Base-by-base conservation (phyloP, 92 coral and sea anemone genomes). In the Umimayanthus chanpuru region DNA sequence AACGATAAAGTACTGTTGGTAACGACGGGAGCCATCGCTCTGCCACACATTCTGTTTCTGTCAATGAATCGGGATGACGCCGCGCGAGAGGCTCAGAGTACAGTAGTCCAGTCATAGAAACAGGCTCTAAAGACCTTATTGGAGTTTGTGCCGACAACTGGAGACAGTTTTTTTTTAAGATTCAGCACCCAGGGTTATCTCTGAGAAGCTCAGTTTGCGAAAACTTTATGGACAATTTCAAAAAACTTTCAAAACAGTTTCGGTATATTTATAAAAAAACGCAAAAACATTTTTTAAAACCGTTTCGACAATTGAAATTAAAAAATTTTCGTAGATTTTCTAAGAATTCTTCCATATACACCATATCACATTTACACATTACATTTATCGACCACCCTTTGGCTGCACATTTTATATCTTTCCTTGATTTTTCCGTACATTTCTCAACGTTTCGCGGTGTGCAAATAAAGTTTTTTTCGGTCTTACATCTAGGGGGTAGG, bases 141-240 rank as follows among this genome's bases (percentile, higher is more conserved):
- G 80, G 89, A 64, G 39, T 53, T 91, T 96, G 98, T 96, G 98
- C 97, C 98, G 96, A 96, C 95, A 93, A 82, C 98, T 96, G 98
- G 98, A 92, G 82, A 96, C 95, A 96, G 85, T n/a, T n/a, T 18
- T 74, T 84, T 82, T 75, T 7, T 11, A 5, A 49, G 5, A 14
- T 85, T 29, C 29, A 53, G 58, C 58, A 53, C 58, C 88, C 76
- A 64, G 32, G 58, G 74, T 47, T 85, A 77, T 26, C 40, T 2
- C 4, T 71, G n/a, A 32, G 36, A 32, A 32, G 36, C 36, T 32
- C 36, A 32, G 36, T 32, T 32, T 32, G 36, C 36, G 36, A 32
- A 66, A 28, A 66, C 20, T 20, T 66, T n/a, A 5, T 3, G 3
- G 72, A 66, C 28, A 16, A 66, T 66, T 66, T 66, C 26, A 23